Evolutionary conservation across 2,797 vertebrate species (phyloP).

Genomic region (Adrianichthys oophorus): DNA sequence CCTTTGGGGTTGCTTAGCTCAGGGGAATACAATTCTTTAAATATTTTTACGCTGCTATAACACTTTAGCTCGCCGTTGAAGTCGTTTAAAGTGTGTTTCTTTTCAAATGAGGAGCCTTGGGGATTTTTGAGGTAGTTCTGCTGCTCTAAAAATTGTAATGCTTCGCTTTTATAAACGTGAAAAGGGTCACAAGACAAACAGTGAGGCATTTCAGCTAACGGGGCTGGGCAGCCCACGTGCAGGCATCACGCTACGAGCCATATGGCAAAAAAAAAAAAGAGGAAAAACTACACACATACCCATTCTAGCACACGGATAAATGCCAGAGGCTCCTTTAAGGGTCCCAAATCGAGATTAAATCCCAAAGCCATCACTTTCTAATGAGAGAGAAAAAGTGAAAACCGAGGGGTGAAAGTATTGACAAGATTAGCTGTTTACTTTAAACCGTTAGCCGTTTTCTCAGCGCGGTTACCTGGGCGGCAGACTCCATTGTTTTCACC

Average conservation of each 20-base stretch:
- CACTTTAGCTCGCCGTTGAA: too few species aligned
- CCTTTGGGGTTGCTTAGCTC: too few species aligned
- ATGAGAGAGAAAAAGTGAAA: slow-evolving; percentile 3
- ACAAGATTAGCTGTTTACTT: neutral
- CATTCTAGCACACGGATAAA: slow-evolving; percentile 91
- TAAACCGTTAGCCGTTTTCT: slow-evolving; percentile 1
- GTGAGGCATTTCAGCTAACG: neutral
- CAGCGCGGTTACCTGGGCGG: slow-evolving; percentile 56
- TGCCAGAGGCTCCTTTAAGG: slow-evolving; percentile 89
- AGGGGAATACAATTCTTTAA: too few species aligned
- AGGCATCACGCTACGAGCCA: slow-evolving; percentile 5
- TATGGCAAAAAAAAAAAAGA: slow-evolving; percentile 10
- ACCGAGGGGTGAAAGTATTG: neutral
- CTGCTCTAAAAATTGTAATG: slow-evolving; percentile 5
- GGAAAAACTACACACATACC: slow-evolving; percentile 75
- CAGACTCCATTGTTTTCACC: slow-evolving; percentile 41
- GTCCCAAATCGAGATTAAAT: slow-evolving; percentile 80
- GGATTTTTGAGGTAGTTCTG: slow-evolving; percentile 6
- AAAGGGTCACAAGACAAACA: slow-evolving; percentile 55
- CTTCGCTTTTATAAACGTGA: slow-evolving; percentile 16
- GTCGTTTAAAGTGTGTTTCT: too few species aligned
- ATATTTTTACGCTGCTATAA: too few species aligned
- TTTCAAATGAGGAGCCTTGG: too few species aligned
- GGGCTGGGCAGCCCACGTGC: slow-evolving; percentile 9
- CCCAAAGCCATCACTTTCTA: slow-evolving; percentile 71